These are phyloP conservation scores for Sturnira hondurensis DNA, from an alignment of 2,113 vertebrate species.

Conservation along the genomic window DNA sequence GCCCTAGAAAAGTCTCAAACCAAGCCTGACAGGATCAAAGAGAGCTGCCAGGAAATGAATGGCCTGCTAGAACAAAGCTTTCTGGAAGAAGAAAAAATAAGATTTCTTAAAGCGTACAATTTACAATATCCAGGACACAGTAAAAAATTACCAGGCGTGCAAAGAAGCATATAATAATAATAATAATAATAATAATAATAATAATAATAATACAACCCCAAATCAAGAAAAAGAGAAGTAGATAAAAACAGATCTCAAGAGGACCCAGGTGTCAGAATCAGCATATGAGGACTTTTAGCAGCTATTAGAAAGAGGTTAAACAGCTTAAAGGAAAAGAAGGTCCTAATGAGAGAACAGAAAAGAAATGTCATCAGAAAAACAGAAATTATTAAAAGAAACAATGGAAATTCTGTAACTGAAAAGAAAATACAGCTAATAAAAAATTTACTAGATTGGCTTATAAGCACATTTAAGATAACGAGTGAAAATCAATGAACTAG, in stretches of 20 bases:
- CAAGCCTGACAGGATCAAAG: not conserved
- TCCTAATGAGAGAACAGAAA: not conserved
- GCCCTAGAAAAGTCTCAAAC: not conserved
- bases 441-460: not conserved
- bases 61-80: not conserved
- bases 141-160: not conserved
- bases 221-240: not conserved
- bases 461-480: not conserved
- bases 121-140: not conserved
- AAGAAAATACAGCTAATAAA: conserved; percentile 4
- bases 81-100: not conserved
- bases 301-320: not conserved
- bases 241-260: not conserved
- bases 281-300: not conserved
- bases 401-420: not conserved
- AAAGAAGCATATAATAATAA: not conserved
- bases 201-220: not conserved
- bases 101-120: not conserved
- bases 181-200: too few species aligned
- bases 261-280: not conserved
- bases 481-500: not conserved
- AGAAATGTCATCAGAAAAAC: not conserved
- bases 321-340: conserved; percentile 1
- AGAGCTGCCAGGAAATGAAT: not conserved
- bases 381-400: not conserved